phyloP scores from a whole-genome alignment of 35 echinoderm and acorn worm species.

The Apostichopus japonicus region DNA sequence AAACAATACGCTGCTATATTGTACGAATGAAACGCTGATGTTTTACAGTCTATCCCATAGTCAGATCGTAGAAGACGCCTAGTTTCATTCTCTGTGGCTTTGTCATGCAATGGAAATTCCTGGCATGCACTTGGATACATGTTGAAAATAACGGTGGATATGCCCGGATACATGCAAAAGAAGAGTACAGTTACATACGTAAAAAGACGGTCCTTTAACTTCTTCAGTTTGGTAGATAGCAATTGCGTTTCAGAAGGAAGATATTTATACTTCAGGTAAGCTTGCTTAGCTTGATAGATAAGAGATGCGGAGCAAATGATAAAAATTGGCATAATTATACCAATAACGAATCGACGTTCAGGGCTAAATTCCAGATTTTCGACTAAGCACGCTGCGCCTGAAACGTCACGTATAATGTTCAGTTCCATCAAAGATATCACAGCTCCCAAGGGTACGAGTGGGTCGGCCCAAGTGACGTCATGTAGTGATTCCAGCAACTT shows the following conservation, averaged over 20 bases:
- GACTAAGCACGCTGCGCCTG: not conserved
- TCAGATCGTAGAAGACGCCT: not conserved
- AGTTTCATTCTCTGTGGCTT: conserved; percentile 19
- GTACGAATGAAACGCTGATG: not conserved
- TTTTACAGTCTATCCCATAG: not conserved
- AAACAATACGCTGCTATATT: too few species aligned
- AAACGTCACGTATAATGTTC: conserved; percentile 12
- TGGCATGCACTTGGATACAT: conserved; percentile 28
- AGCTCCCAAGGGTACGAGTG: not conserved
- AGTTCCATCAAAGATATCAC: conserved; percentile 24
- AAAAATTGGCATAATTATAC: conserved; percentile 13
- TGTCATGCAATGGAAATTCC: conserved; percentile 6
- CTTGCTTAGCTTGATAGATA: not conserved
- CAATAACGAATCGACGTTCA: conserved; percentile 7
- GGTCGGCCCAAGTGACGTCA: not conserved
- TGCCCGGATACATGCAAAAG: conserved; percentile 17
- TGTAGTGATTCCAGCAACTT: conserved; percentile 24
- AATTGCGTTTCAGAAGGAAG: not conserved
- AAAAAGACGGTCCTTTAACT: not conserved
- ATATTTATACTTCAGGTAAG: not conserved
- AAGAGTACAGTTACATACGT: not conserved
- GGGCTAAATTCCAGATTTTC: not conserved
- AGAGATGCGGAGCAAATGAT: not conserved
- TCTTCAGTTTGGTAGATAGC: conserved; percentile 13
- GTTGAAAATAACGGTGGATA: conserved; percentile 33